These are phyloP conservation scores for Bos indicus DNA, from an alignment of 2,113 vertebrate species.

Conservation along the genomic window DNA sequence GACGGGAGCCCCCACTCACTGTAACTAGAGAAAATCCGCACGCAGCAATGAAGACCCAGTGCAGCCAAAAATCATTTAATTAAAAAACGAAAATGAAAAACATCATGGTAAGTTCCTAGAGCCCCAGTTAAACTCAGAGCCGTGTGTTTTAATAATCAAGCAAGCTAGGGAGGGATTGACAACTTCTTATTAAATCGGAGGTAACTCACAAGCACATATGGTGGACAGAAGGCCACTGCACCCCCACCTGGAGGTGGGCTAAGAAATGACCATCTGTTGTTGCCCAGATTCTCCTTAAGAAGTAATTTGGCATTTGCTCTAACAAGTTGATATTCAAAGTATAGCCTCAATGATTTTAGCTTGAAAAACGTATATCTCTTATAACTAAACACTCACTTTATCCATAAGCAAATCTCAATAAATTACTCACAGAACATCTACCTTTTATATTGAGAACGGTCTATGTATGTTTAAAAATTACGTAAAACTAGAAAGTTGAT, in stretches of 20 bases:
- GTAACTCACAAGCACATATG: constrained; percentile 18
- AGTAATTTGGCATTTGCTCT: neutral
- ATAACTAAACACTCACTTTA: neutral
- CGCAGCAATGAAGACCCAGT: neutral
- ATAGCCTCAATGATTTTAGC: neutral
- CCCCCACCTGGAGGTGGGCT: neutral
- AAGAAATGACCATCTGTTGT: neutral
- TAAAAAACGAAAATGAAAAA: neutral
- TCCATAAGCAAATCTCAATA: neutral
- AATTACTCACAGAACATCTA: neutral
- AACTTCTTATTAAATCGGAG: constrained; percentile 56
- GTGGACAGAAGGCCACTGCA: constrained; percentile 41
- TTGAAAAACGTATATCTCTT: neutral
- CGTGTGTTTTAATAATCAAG: constrained; percentile 64
- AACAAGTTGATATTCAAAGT: neutral
- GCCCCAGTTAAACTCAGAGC: neutral
- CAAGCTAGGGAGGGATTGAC: constrained; percentile 40
- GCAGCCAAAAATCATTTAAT: neutral
- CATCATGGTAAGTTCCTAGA: neutral
- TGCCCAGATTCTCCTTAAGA: neutral
- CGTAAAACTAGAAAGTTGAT: neutral
- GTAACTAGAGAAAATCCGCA: neutral
- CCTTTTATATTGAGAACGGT: neutral
- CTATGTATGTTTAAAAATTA: neutral
- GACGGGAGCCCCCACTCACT: neutral